These are phyloP conservation scores for Nomada fabriciana DNA, from an alignment of 2,888 invertebrate genomes.

Conservation along the genomic window DNA sequence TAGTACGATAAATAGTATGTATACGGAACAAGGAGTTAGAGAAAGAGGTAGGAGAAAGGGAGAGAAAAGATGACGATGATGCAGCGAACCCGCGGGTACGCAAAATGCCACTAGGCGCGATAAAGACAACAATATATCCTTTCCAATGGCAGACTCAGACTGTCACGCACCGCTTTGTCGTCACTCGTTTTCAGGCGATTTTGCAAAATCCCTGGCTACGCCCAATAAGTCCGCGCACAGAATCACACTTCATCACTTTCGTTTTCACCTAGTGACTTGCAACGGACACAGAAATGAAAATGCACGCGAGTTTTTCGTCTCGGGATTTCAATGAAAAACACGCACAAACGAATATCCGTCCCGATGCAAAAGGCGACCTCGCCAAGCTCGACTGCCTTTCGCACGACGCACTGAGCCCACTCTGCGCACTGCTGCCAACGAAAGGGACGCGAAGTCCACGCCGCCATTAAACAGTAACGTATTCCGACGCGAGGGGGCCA, in stretches of 20 bases:
- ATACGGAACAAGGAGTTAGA: slow-evolving; percentile 40
- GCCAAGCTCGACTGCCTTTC: slow-evolving; percentile 75
- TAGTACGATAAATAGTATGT: slow-evolving; percentile 40
- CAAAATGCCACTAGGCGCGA: slow-evolving; percentile 57
- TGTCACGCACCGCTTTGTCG: slow-evolving; percentile 66
- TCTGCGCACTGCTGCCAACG: slow-evolving; percentile 73
- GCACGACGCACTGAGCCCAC: slow-evolving; percentile 73
- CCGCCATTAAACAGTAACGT: slow-evolving; percentile 36
- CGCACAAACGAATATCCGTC: slow-evolving; percentile 51
- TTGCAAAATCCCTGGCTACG: slow-evolving; percentile 68
- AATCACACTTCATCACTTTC: slow-evolving; percentile 53
- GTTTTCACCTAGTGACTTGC: slow-evolving; percentile 10
- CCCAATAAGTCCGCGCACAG: slow-evolving; percentile 62
- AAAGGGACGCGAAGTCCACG: slow-evolving; percentile 61
- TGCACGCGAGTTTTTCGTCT: slow-evolving; percentile 20
- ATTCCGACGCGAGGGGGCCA: background rate
- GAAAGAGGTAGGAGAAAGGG: slow-evolving; percentile 25
- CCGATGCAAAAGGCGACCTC: slow-evolving; percentile 75
- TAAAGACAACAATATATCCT: slow-evolving; percentile 65
- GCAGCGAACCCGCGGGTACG: slow-evolving; percentile 56
- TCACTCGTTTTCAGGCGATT: slow-evolving; percentile 65
- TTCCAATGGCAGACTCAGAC: slow-evolving; percentile 72
- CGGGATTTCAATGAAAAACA: slow-evolving; percentile 46
- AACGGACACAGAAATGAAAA: slow-evolving; percentile 14
- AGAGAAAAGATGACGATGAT: slow-evolving; percentile 46